These are phyloP conservation scores for Isoperla grammatica DNA, from an alignment of 2,888 invertebrate genomes.

Conservation along the genomic window DNA sequence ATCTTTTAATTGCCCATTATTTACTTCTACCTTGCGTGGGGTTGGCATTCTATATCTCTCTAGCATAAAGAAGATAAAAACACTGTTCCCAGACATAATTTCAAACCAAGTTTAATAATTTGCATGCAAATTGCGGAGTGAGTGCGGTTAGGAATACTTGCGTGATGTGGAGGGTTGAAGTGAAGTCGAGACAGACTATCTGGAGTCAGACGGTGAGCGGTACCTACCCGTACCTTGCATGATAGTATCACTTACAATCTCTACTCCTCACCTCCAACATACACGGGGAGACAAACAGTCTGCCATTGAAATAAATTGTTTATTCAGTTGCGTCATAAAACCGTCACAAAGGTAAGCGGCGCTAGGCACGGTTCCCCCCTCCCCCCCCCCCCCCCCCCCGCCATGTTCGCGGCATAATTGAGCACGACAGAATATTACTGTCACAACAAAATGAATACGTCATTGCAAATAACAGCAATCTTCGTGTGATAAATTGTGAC, in stretches of 20 bases:
- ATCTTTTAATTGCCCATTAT: too few relatives aligned
- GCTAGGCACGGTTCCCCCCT: background rate
- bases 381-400: background rate
- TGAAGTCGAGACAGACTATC: too few relatives aligned
- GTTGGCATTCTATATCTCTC: too few relatives aligned
- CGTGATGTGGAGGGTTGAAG: background rate
- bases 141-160: too few relatives aligned
- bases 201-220: background rate
- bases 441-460: constrained; percentile 13
- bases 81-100: too few relatives aligned
- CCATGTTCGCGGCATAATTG: background rate
- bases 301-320: too few relatives aligned
- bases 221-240: constrained; percentile 15
- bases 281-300: background rate
- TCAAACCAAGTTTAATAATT: too few relatives aligned
- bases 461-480: constrained; percentile 7
- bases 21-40: too few relatives aligned
- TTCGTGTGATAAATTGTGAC: constrained; percentile 5
- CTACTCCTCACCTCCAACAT: background rate
- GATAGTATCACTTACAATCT: constrained; percentile 8
- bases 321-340: too few relatives aligned
- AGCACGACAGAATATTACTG: background rate
- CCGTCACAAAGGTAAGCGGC: background rate
- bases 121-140: too few relatives aligned
- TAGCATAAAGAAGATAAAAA: too few relatives aligned